Base-by-base conservation (phyloP, 2,888 invertebrate species). In the Lysandra coridon region DNA sequence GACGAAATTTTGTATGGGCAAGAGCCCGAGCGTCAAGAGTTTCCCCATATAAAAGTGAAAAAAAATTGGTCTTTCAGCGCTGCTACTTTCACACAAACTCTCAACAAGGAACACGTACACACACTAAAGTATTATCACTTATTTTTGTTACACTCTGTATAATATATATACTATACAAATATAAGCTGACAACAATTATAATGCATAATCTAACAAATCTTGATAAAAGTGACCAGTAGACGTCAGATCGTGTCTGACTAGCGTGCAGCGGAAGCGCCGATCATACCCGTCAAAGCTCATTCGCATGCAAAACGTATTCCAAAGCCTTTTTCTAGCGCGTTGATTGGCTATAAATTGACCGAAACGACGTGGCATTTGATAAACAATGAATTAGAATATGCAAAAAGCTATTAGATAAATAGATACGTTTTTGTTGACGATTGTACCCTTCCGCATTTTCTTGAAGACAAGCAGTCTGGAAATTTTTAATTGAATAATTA, bases 331-430 rank as follows among this genome's bases (percentile, higher is more conserved):
- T 69, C 30, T 69, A 69, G 17, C 69, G 69, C 69, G 37, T 37
- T 69, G 69, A 69, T 69, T 33, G 69, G 37, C 69, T 69, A 69
- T 69, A 69, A 37, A 69, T 69, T 69, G 69, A 33, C 33, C 33
- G 33, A 69, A 69, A 69, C 14, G 33, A 69, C 69, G 17, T 69
- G 69, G 12, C 69, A 69, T 69, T 69, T 69, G 69, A 69, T 69
- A 69, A 69, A 69, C 64, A 62, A 62, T 62, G 23, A 23, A 62
- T 62, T n/a, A 62, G 62, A 62, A 62, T 23, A 62, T 62, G 33
- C 33, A 69, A 69, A 69, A 69, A 69, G 33, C 33, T 37, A 30
- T 33, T 69, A 69, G 5, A 12, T 30, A 62, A 62, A 23, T 64
- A 64, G 23, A 64, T 12, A 14, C 5, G 69, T 69, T 37, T 69